phyloP scores from a whole-genome alignment of 2,888 invertebrate species.

The Sepioteuthis lessoniana region DNA sequence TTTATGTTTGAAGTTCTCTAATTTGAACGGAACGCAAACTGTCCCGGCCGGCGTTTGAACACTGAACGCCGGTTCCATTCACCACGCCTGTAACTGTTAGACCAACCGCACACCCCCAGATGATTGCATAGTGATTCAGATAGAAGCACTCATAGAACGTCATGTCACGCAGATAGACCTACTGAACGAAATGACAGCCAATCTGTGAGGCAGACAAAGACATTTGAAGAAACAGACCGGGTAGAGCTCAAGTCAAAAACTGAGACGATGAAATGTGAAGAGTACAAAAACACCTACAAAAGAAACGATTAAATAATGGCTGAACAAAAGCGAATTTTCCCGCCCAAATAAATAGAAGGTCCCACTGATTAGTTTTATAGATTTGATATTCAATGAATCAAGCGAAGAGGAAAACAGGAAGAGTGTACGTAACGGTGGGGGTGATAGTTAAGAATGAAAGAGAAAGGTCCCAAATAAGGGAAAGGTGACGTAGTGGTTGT shows the following conservation, averaged over 20 bases:
- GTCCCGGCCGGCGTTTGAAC: too few relatives aligned
- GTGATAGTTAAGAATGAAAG: background rate
- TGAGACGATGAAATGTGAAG: background rate
- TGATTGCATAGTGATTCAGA: background rate
- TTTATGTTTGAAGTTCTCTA: too few relatives aligned
- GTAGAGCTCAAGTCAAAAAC: background rate
- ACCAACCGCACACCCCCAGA: background rate
- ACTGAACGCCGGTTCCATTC: too few relatives aligned
- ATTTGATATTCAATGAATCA: background rate
- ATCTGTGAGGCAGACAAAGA: background rate
- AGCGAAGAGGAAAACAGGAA: conserved; percentile 15
- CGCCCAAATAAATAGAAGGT: background rate
- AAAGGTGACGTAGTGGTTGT: background rate
- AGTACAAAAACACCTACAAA: background rate
- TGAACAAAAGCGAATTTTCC: background rate
- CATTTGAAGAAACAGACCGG: conserved; percentile 4
- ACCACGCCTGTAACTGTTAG: too few relatives aligned
- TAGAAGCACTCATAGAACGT: background rate
- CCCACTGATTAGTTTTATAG: background rate
- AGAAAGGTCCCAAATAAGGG: background rate
- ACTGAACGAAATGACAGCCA: background rate
- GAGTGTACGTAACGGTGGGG: background rate
- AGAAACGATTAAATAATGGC: background rate
- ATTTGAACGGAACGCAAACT: too few relatives aligned
- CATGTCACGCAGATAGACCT: background rate